phyloP scores from a whole-genome alignment of 2,888 invertebrate species.

The Exephanes ischioxanthus region DNA sequence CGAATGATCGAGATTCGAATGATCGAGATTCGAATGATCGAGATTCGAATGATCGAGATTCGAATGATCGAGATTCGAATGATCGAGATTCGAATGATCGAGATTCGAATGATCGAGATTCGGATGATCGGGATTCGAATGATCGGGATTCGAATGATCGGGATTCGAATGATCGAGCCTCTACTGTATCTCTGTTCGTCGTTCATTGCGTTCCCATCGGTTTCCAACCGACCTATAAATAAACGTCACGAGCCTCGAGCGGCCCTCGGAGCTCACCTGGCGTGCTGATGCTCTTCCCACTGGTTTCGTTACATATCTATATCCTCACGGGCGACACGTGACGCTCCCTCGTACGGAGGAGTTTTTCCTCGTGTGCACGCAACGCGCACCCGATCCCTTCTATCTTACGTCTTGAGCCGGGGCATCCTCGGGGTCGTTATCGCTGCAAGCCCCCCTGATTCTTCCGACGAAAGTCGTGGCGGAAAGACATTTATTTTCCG shows the following conservation, averaged over 20 bases:
- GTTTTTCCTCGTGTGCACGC: background rate
- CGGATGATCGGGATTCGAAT: too few species aligned
- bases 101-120: too few species aligned
- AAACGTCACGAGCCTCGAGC: slow-evolving; percentile 63
- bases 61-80: too few species aligned
- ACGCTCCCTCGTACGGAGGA: background rate
- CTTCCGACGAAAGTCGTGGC: background rate
- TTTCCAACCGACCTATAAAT: slow-evolving; percentile 69
- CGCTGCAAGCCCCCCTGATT: background rate
- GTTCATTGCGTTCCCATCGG: slow-evolving; percentile 15
- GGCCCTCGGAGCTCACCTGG: slow-evolving; percentile 61
- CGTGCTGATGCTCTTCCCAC: slow-evolving; percentile 34
- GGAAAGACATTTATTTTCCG: background rate
- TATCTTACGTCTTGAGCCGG: background rate
- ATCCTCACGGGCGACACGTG: slow-evolving; percentile 22
- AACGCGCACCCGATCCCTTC: background rate
- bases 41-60: too few species aligned
- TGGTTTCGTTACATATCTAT: slow-evolving; percentile 57
- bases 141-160: too few species aligned
- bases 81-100: too few species aligned
- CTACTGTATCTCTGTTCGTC: slow-evolving; percentile 9
- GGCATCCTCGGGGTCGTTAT: background rate
- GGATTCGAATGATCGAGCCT: background rate
- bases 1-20: too few species aligned
- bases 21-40: too few species aligned